Evolutionary conservation across 2,888 invertebrate genomes (phyloP).

Genomic region (Carabus problematicus): DNA sequence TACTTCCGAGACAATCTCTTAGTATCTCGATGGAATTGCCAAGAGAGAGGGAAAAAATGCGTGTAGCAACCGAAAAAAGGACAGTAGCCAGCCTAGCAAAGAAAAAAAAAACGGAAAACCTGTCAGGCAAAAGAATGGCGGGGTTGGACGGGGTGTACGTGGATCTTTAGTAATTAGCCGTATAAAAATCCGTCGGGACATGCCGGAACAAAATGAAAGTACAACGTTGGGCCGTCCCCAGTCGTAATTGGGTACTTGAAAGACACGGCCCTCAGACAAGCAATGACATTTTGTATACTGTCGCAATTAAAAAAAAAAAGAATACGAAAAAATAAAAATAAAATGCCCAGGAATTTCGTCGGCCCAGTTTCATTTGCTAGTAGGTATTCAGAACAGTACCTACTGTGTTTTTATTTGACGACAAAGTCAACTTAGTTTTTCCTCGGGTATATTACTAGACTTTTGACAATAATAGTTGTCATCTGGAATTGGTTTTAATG

Average conservation of each 20-base stretch:
- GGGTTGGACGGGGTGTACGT: slow-evolving; percentile 45
- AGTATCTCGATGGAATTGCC: slow-evolving; percentile 38
- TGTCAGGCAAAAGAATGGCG: slow-evolving; percentile 23
- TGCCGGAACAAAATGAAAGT: slow-evolving; percentile 30
- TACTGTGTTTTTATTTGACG: neutral
- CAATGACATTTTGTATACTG: neutral
- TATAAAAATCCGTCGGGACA: slow-evolving; percentile 38
- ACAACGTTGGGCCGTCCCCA: slow-evolving; percentile 16
- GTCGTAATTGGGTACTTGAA: slow-evolving; percentile 30
- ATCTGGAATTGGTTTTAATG: too few species aligned
- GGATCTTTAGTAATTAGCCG: slow-evolving; percentile 35
- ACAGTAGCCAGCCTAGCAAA: neutral
- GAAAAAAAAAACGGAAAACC: neutral
- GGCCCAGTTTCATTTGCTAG: neutral
- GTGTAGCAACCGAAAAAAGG: slow-evolving; percentile 3
- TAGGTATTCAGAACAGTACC: neutral
- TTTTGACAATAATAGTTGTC: too few species aligned
- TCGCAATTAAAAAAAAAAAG: too few species aligned
- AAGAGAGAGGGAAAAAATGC: neutral
- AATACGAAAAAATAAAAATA: too few species aligned
- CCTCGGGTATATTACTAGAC: too few species aligned
- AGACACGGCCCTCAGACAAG: neutral
- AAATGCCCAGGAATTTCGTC: too few species aligned
- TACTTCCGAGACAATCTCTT: slow-evolving; percentile 31
- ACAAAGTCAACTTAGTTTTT: too few species aligned